phyloP scores from a whole-genome alignment of 2,113 vertebrate species.

The Campylomormyrus numenius region DNA sequence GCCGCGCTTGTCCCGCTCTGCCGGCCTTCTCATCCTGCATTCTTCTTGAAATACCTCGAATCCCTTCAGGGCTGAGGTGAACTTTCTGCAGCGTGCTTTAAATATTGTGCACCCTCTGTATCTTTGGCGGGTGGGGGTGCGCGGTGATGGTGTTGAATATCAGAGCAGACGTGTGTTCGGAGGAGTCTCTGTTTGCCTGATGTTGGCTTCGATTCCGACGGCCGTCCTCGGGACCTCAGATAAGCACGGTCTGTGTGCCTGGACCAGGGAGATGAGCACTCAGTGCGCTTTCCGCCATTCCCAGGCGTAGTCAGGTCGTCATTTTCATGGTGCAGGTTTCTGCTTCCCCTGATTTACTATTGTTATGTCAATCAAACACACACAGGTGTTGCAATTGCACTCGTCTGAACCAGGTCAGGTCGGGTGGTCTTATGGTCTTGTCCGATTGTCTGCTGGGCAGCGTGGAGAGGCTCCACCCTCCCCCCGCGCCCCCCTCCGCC shows the following conservation, averaged over 20 bases:
- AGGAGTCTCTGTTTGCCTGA: background rate
- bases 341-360: background rate
- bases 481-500: no score
- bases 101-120: background rate
- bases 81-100: background rate
- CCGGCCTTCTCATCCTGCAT: background rate
- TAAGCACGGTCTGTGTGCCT: background rate
- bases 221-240: background rate
- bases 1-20: background rate
- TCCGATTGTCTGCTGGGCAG: constrained; percentile 3
- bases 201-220: background rate
- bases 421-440: background rate
- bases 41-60: background rate
- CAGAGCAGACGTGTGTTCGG: background rate
- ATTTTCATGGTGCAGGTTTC: background rate
- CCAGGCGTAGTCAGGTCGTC: background rate
- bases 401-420: background rate
- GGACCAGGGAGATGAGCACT: background rate
- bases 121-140: background rate
- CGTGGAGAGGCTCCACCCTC: background rate
- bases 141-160: background rate
- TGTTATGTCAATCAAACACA: background rate
- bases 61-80: background rate
- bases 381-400: background rate
- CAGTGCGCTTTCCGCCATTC: background rate